Base-by-base conservation (phyloP, 2,888 invertebrate genomes). In the Lissocephala sabroskyi region DNA sequence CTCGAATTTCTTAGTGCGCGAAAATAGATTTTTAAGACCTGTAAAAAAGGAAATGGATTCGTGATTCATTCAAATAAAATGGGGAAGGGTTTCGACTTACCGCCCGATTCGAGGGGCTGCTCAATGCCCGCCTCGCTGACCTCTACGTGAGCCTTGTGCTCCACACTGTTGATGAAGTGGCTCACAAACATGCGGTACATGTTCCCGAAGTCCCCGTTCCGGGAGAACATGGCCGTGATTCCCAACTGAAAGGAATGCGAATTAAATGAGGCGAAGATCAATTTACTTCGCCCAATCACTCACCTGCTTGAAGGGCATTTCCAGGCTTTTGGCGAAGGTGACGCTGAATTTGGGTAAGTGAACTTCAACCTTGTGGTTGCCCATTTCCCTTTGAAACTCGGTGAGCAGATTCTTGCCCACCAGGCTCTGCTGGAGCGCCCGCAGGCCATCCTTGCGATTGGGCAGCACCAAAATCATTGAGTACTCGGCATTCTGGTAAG, bases 311-410 rank as follows among this genome's bases (percentile, higher is more conserved):
- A 94, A 85, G 19, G 89, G 75, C 0, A 85, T 82, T n/a, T 86
- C 86, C 43, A 94, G 84, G 48, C 91, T 85, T 2, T 92, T 87
- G 41, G 88, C 88, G 5, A 89, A 88, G 81, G 94, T 92, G 39
- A 93, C 89, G 82, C 92, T 94, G 82, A 95, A 95, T 83, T 91
- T 94, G 7, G 95, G 95, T 42, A 95, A 75, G 11, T 86, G 85
- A 11, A 94, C 87, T 50, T 88, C 85, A 1, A 94, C 90, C 79
- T 91, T 90, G 0, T 85, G 85, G 0, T 74, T 63, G 45, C 68
- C 74, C 86, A 89, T 41, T 0, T 56, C 85, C 13, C 83, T 82
- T 1, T 84, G 79, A 0, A 86, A 79, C 17, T 91, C 73, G 7
- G 87, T 87, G 0, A 82, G 75, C 32, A 92, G 76, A 49, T 90